phyloP scores from a whole-genome alignment of 2,888 invertebrate species.

The Gnatocerus cornutus region DNA sequence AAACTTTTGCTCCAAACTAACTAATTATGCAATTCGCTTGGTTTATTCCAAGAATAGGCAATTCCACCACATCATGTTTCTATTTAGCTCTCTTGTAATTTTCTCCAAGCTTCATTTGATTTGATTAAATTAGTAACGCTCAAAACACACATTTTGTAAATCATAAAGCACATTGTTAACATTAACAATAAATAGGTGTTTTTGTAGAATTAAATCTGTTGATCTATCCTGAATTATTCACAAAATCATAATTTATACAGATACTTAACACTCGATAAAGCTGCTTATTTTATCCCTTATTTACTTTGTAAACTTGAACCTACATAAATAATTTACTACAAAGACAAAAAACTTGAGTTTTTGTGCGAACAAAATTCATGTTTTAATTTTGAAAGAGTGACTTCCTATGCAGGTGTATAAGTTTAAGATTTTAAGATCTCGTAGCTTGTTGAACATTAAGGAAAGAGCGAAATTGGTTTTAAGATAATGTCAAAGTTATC shows the following conservation, averaged over 20 bases:
- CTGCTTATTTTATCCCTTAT: conserved; percentile 19
- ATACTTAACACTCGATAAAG: conserved; percentile 13
- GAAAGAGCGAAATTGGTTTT: conserved; percentile 5
- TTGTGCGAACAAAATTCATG: no score
- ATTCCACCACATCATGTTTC: conserved; percentile 49
- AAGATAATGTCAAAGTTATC: conserved; percentile 13
- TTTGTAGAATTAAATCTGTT: conserved; percentile 39
- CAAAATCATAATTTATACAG: conserved; percentile 19
- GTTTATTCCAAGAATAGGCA: conserved; percentile 49
- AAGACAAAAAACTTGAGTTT: no score
- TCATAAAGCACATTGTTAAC: conserved; percentile 47
- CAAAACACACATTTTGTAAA: conserved; percentile 48
- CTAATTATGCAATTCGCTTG: conserved; percentile 47
- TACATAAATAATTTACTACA: no score
- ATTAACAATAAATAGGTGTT: conserved; percentile 30
- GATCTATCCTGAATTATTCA: conserved; percentile 35
- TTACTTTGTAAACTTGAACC: conserved; percentile 12
- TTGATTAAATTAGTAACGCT: conserved; percentile 50
- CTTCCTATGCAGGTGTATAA: no score
- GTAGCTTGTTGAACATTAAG: background rate
- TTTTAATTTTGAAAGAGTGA: no score
- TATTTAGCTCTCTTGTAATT: conserved; percentile 45
- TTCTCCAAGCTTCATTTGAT: conserved; percentile 48
- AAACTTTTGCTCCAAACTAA: conserved; percentile 29
- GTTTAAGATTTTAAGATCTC: no score